phyloP scores from a whole-genome alignment of 2,888 invertebrate species.

The Neoscelio sp. region DNA sequence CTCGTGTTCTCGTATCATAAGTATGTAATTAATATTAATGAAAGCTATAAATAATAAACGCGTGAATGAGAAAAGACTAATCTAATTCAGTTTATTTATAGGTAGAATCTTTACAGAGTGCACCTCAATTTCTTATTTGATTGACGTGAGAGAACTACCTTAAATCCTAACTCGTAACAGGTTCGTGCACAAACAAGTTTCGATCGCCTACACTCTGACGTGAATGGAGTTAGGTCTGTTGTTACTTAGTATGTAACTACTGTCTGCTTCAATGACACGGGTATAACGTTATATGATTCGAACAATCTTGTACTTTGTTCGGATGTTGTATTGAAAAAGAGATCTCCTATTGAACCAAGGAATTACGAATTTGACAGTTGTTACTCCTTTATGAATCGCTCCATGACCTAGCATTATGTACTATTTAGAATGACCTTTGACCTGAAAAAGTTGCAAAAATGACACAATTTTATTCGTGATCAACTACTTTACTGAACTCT shows the following conservation, averaged over 20 bases:
- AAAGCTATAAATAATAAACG: too few species aligned
- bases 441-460: constrained; percentile 20
- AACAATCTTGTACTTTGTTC: background rate
- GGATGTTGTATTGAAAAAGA: constrained; percentile 11
- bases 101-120: constrained; percentile 9
- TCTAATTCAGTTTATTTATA: background rate
- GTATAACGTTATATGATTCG: constrained; percentile 10
- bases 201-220: constrained; percentile 44
- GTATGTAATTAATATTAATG: too few species aligned
- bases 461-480: background rate
- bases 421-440: constrained; percentile 21
- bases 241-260: constrained; percentile 51
- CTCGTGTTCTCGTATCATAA: too few species aligned
- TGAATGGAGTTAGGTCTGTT: constrained; percentile 38
- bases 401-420: constrained; percentile 19
- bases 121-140: constrained; percentile 41
- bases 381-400: constrained; percentile 4
- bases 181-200: constrained; percentile 51
- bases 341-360: constrained; percentile 4
- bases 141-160: constrained; percentile 39
- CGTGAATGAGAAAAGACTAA: background rate
- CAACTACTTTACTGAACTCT: background rate
- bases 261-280: constrained; percentile 17
- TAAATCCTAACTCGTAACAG: constrained; percentile 34
- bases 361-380: constrained; percentile 17